These are phyloP conservation scores for Fregetta grallaria DNA, from an alignment of 2,113 vertebrate genomes.

Conservation along the genomic window DNA sequence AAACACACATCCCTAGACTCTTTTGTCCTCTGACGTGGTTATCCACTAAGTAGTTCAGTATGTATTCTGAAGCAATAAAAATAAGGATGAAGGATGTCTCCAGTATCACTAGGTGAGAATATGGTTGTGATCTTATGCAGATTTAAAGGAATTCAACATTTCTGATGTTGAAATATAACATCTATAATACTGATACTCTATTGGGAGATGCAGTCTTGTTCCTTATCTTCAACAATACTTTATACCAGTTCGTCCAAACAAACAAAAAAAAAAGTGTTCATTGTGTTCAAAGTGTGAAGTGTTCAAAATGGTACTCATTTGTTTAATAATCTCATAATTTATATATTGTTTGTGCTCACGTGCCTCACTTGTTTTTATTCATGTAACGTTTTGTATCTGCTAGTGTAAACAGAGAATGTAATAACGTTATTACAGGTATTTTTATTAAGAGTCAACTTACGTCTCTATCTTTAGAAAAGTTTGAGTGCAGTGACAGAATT, in stretches of 20 bases:
- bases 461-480: background rate
- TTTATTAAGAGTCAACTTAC: background rate
- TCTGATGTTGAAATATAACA: background rate
- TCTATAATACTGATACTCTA: background rate
- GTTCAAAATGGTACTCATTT: background rate
- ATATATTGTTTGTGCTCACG: background rate
- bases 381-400: rapidly evolving
- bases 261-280: background rate
- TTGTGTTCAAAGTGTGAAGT: background rate
- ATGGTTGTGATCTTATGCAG: background rate
- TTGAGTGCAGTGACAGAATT: background rate
- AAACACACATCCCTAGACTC: background rate
- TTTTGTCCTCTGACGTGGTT: background rate
- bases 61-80: background rate
- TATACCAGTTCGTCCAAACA: background rate
- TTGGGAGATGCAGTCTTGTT: background rate
- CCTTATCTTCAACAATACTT: background rate
- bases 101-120: background rate
- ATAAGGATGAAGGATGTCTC: background rate
- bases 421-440: background rate
- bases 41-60: background rate
- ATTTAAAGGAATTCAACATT: background rate
- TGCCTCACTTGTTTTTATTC: background rate
- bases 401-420: background rate
- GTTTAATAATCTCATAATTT: background rate